Conservation (phyloP, 2,113 vertebrate genomes). For the Bungarus multicinctus region DNA sequence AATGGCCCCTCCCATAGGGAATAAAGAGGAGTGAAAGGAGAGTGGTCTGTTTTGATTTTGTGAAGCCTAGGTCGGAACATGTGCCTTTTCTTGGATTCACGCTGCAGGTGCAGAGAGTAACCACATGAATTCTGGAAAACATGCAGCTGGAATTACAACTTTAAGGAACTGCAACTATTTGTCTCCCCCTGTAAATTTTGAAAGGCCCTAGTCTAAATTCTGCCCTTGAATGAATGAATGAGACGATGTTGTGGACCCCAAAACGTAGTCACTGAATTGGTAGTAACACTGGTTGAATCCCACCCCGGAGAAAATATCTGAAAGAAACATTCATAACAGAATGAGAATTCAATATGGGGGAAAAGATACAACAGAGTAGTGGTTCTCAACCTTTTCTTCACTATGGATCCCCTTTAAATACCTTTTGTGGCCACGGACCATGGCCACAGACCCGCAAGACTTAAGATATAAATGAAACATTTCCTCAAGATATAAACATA, state of each 20-base stretch:
- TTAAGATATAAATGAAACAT: no score
- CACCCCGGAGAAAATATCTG: not conserved
- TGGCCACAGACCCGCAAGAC: no score
- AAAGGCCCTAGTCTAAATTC: not conserved
- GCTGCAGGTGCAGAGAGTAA: not conserved
- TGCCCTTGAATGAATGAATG: not conserved
- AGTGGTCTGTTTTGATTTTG: no score
- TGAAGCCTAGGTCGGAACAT: no score
- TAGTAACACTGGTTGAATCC: no score
- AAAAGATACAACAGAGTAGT: not conserved
- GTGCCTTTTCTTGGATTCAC: not conserved
- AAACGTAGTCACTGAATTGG: no score
- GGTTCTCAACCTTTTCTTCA: no score
- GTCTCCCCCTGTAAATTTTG: not conserved
- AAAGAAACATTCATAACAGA: not conserved
- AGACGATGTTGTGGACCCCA: not conserved
- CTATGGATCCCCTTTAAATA: no score
- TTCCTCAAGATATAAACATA: no score
- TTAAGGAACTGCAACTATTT: not conserved
- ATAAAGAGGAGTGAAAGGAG: no score
- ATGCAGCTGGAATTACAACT: not conserved
- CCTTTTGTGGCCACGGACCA: no score
- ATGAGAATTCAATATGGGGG: not conserved
- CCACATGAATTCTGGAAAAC: not conserved
- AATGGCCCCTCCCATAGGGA: no score